These are phyloP conservation scores for Temnopleurus reevesii DNA, from an alignment of 53 echinoderm and acorn worm species.

Conservation along the genomic window DNA sequence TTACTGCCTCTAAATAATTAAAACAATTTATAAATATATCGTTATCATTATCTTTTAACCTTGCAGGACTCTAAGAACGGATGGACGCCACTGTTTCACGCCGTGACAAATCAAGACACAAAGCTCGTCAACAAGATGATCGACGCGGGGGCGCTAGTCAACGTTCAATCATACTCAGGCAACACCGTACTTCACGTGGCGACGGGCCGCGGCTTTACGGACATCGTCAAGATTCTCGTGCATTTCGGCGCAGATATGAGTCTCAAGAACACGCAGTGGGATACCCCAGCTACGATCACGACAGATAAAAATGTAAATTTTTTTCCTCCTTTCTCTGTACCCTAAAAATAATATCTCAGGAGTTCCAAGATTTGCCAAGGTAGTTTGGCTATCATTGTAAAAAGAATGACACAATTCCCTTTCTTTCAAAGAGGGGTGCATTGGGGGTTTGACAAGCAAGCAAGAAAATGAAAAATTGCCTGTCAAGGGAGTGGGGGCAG, in stretches of 20 bases:
- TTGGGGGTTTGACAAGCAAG: too few relatives aligned
- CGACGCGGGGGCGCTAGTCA: constrained; percentile 78
- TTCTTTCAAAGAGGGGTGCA: too few relatives aligned
- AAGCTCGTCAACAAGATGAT: constrained; percentile 78
- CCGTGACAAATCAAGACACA: constrained; percentile 81
- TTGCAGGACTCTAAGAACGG: constrained; percentile 91
- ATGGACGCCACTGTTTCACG: constrained; percentile 95
- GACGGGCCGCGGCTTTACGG: constrained; percentile 88
- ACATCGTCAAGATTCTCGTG: constrained; percentile 84
- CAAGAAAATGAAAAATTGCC: too few relatives aligned
- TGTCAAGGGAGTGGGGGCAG: too few relatives aligned
- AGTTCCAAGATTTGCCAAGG: too few relatives aligned
- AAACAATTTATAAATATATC: too few relatives aligned
- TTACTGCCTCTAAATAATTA: too few relatives aligned
- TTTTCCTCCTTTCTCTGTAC: too few relatives aligned
- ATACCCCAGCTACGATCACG: constrained; percentile 85
- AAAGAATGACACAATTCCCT: too few relatives aligned
- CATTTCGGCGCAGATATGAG: constrained; percentile 96
- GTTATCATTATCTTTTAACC: background rate
- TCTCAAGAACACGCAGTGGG: constrained; percentile 89
- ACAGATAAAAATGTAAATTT: constrained; percentile 73
- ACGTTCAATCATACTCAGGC: constrained; percentile 94
- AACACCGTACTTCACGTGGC: constrained; percentile 99
- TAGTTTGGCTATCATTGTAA: too few relatives aligned
- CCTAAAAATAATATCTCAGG: too few relatives aligned